Base-by-base conservation (phyloP, 2,888 invertebrate genomes). In the Rhingia campestris region DNA sequence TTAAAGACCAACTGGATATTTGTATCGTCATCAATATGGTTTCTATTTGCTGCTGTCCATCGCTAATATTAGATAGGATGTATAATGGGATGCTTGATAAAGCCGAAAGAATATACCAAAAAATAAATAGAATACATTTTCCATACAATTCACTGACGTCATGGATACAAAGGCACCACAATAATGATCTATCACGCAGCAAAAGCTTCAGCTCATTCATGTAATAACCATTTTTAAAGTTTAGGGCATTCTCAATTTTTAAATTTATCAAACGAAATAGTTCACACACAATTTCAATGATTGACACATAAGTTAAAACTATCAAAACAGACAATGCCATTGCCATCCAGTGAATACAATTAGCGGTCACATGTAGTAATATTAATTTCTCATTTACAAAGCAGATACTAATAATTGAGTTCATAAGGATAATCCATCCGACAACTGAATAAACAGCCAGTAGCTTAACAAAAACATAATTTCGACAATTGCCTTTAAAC, bases 81-180 rank as follows among this genome's bases (percentile, higher is more conserved):
- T 4, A 7, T 10, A 51, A 7, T 9, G 72, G 72, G 3, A 61
- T 4, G 9, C n/a, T 37, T 1, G 14, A 2, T 5, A 54, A 4
- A 4, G 5, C 7, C 7, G 39, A 1, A 0, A 53, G 37, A 9
- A 22, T 45, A 4, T n/a, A 41, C 6, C 30, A 10, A 7, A 54
- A n/a, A 45, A 39, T 63, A 4, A 54, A 12, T 6, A 73, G 6
- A 10, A 72, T 4, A 33, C 33, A 35, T 4, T 53, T 22, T 10
- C 72, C 72, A 41, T 51, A 61, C 14, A 61, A 10, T 9, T 53
- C 53, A 33, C 10, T 51, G 4, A 61, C 4, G 0, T 72, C 61
- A 5, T 6, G 4, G 10, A 7, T 12, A 2, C 4, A 54, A 0
- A 63, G 12, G 14, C 32, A n/a, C 14, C 51, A 41, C 33, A 72